A percentile compares a stretch with the other conserved stretches of the same genome.
phyloP scores from a whole-genome alignment of 2,888 invertebrate species.

The Lingula anatina region DNA sequence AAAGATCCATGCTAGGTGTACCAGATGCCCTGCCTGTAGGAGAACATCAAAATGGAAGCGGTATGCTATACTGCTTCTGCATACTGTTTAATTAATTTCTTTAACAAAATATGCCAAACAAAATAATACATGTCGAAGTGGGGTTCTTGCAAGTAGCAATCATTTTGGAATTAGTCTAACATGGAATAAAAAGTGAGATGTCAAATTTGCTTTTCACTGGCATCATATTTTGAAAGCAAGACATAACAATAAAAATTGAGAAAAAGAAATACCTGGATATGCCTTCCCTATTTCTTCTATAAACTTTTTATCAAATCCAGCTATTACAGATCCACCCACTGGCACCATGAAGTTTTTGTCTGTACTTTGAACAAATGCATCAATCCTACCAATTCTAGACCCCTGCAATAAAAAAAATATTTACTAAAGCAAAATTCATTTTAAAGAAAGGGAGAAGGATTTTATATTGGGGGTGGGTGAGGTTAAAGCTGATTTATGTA shows the following conservation, averaged over 20 bases:
- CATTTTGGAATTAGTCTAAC: too few relatives aligned
- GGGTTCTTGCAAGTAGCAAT: too few relatives aligned
- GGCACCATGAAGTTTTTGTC: conserved; percentile 82
- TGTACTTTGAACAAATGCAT: conserved; percentile 75
- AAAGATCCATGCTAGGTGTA: conserved; percentile 67
- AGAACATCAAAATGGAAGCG: background rate
- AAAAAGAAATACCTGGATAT: conserved; percentile 73
- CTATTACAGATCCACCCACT: conserved; percentile 72
- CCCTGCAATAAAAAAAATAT: conserved; percentile 38
- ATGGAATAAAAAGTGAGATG: too few relatives aligned
- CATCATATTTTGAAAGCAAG: too few relatives aligned
- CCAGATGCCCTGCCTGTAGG: conserved; percentile 65
- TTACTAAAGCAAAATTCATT: too few relatives aligned
- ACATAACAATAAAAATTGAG: too few relatives aligned
- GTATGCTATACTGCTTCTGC: background rate
- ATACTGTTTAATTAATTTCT: background rate
- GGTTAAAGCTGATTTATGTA: too few relatives aligned
- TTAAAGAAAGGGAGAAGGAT: too few relatives aligned
- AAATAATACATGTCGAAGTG: background rate
- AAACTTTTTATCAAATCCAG: conserved; percentile 62
- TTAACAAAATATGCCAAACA: conserved; percentile 3
- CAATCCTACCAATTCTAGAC: conserved; percentile 62
- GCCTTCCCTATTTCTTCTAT: conserved; percentile 64
- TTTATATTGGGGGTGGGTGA: too few relatives aligned
- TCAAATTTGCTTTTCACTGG: too few relatives aligned